phyloP scores from a whole-genome alignment of 2,113 vertebrate genomes.

The Perognathus longimembris region DNA sequence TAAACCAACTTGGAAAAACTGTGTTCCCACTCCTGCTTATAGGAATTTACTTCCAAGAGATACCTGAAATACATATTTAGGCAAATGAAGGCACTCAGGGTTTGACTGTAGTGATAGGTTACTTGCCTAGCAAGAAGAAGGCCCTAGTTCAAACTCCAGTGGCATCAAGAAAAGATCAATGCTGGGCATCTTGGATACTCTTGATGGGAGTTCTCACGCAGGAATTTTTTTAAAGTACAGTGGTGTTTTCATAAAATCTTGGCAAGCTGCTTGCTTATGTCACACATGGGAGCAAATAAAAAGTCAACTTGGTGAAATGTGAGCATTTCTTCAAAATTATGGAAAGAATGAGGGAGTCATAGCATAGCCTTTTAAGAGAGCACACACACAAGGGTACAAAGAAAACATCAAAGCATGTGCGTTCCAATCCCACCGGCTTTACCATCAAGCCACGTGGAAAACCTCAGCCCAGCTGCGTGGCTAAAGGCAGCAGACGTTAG shows the following conservation, averaged over 20 bases:
- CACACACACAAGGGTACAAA: background rate
- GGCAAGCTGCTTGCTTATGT: background rate
- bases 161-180: background rate
- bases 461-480: background rate
- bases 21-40: background rate
- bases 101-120: background rate
- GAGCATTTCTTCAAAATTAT: background rate
- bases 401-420: background rate
- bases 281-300: background rate
- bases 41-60: constrained; percentile 9
- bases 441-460: background rate
- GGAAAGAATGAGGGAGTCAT: background rate
- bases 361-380: background rate
- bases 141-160: no score
- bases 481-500: background rate
- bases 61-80: background rate
- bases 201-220: background rate
- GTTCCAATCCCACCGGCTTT: background rate
- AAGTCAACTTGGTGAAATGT: constrained; percentile 10
- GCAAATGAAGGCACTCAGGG: no score
- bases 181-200: background rate
- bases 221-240: background rate
- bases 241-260: background rate
- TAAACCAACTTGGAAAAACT: background rate
- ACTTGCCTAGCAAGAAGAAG: no score